These are phyloP conservation scores for Bursaphelenchus mucronatus DNA, from an alignment of 1,140 invertebrate genomes.

Conservation along the genomic window DNA sequence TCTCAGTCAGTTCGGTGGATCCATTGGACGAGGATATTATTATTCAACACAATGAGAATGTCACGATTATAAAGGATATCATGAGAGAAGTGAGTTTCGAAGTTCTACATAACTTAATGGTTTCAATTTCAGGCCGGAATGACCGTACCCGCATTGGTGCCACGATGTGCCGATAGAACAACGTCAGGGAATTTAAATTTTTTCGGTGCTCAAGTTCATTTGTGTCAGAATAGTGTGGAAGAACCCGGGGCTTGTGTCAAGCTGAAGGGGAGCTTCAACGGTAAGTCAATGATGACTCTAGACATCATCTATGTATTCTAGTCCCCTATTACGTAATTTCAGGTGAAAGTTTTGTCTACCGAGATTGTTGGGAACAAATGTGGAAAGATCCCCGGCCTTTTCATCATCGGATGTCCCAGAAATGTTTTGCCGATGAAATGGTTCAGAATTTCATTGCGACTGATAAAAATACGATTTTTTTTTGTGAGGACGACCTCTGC, in stretches of 20 bases:
- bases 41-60: constrained; percentile 13
- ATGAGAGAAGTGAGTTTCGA: neutral
- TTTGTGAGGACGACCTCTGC: constrained; percentile 48
- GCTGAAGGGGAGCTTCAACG: constrained; percentile 37
- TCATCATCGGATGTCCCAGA: constrained; percentile 39
- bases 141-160: constrained; percentile 32
- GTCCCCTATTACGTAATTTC: constrained; percentile 15
- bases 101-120: constrained; percentile 16
- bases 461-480: constrained; percentile 43
- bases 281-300: constrained; percentile 22
- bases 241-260: constrained; percentile 46
- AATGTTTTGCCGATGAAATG: constrained; percentile 41
- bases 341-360: constrained; percentile 44
- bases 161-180: constrained; percentile 36
- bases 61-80: constrained; percentile 22
- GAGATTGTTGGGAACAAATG: constrained; percentile 43
- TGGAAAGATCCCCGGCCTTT: constrained; percentile 44
- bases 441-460: constrained; percentile 44
- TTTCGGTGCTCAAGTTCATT: constrained; percentile 32
- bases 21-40: neutral
- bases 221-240: constrained; percentile 36
- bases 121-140: constrained; percentile 29
- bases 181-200: constrained; percentile 35
- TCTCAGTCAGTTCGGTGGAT: constrained; percentile 18
- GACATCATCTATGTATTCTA: neutral